Evolutionary conservation across 2,113 vertebrate species (phyloP), one percentile per base, ranked within the genome.

Genomic region (Corythornis cristatus): DNA sequence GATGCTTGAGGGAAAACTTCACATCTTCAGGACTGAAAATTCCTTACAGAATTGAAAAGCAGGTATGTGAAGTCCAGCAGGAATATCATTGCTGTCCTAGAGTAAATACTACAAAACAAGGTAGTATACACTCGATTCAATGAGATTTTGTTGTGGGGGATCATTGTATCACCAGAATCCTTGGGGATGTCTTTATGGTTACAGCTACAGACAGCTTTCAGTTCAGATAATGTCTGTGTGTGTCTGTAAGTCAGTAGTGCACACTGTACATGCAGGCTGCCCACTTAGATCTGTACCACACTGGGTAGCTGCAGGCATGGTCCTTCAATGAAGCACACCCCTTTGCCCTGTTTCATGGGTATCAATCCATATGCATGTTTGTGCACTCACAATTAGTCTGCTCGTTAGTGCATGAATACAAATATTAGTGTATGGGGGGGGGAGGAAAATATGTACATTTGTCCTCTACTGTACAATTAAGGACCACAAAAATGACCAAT

Each of bases 271-370:
- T 48, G 56, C 61, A 48, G 65, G 26, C 29, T 81, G 51, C 42
- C 46, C 29, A 28, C 2, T 0, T 21, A 17, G 15, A 1, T 6
- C 8, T 4, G 1, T 5, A 12, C 29, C n/a, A 45, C 35, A n/a
- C 43, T 35, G 58, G 33, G 37, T 37, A 20, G 64, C 64, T 35
- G 20, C 51, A 50, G 72, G 40, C 28, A 25, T 11, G 2, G 53
- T 42, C 50, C 37, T 67, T 70, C 35, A 50, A 9, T 23, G 18
- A n/a, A 58, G 12, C 23, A 26, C 25, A 8, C 12, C 23, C 15
- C 40, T 68, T 70, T 26, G 18, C 51, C 57, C 33, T 13, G 14
- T 50, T 81, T 70, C 56, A 11, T 16, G 9, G 51, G 2, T 45
- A 33, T 48, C 26, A 21, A 48, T 62, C 9, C 42, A 9, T 45